Conservation (phyloP, 2,888 invertebrate species). For the Pinctada fucata region DNA sequence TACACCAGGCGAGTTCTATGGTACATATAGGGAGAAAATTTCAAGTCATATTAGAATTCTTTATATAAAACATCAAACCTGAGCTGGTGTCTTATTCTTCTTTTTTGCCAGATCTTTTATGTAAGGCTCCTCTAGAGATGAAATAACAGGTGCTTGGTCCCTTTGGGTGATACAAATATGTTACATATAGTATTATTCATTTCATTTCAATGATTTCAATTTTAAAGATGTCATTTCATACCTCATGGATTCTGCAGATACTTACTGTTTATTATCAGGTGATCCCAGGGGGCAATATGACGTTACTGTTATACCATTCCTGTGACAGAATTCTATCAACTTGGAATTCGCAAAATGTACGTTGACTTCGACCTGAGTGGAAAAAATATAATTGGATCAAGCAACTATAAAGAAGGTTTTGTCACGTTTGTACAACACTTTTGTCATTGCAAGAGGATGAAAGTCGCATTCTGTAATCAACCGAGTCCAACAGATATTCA, state of each 20-base stretch:
- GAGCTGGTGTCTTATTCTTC: conserved; percentile 72
- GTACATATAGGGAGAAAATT: too few species aligned
- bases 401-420: not conserved
- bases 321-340: conserved; percentile 82
- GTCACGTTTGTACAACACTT: too few species aligned
- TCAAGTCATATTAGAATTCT: too few species aligned
- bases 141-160: not conserved
- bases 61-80: conserved; percentile 54
- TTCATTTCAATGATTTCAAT: too few species aligned
- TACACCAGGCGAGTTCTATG: too few species aligned
- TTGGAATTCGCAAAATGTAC: conserved; percentile 86
- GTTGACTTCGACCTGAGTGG: conserved; percentile 86
- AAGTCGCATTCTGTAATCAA: too few species aligned
- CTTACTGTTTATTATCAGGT: conserved; percentile 83
- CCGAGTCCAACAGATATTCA: too few species aligned
- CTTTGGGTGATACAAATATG: too few species aligned
- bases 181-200: too few species aligned
- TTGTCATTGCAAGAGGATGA: too few species aligned
- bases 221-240: too few species aligned
- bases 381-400: not conserved
- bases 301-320: conserved; percentile 82
- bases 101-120: conserved; percentile 66
- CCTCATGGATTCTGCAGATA: not conserved
- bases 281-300: conserved; percentile 89
- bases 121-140: conserved; percentile 64